Conservation (phyloP, 2,888 invertebrate genomes). For the Drosophila nr. medialis region DNA sequence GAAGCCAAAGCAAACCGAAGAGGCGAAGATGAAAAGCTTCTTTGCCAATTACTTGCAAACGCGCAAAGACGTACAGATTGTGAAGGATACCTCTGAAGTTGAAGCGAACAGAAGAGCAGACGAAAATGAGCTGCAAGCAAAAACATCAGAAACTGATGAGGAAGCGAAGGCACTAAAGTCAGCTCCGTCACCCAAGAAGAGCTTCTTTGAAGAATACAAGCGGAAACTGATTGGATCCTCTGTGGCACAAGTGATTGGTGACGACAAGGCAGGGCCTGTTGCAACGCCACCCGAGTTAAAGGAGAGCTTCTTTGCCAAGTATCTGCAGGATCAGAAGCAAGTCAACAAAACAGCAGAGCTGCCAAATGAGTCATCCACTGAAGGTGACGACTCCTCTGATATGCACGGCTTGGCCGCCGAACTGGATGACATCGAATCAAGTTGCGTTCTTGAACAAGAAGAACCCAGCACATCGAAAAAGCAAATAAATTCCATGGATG, state of each 20-base stretch:
- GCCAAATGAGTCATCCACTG: constrained; percentile 1
- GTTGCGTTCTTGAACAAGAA: constrained; percentile 6
- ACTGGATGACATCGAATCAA: constrained; percentile 62
- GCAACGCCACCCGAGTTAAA: constrained; percentile 49
- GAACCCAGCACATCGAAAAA: constrained; percentile 55
- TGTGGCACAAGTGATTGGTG: neutral
- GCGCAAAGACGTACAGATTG: constrained; percentile 13
- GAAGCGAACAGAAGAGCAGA: neutral
- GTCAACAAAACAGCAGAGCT: neutral
- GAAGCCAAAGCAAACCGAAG: constrained; percentile 53
- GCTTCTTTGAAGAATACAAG: constrained; percentile 53
- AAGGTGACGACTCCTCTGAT: constrained; percentile 37
- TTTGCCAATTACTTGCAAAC: constrained; percentile 67
- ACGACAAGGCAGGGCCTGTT: constrained; percentile 11
- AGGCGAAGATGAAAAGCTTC: constrained; percentile 64
- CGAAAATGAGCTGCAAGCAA: neutral
- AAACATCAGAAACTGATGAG: neutral
- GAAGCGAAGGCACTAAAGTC: neutral
- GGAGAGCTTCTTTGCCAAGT: constrained; percentile 75
- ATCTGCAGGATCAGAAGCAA: constrained; percentile 51
- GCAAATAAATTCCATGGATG: constrained; percentile 5
- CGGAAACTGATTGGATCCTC: constrained; percentile 43
- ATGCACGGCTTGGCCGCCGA: constrained; percentile 57
- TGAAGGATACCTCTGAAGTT: neutral
- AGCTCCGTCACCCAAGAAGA: constrained; percentile 17